Evolutionary conservation across 2,797 vertebrate genomes (phyloP), one percentile per base, ranked within the genome.

Genomic region (Cephalopachus bancanus): DNA sequence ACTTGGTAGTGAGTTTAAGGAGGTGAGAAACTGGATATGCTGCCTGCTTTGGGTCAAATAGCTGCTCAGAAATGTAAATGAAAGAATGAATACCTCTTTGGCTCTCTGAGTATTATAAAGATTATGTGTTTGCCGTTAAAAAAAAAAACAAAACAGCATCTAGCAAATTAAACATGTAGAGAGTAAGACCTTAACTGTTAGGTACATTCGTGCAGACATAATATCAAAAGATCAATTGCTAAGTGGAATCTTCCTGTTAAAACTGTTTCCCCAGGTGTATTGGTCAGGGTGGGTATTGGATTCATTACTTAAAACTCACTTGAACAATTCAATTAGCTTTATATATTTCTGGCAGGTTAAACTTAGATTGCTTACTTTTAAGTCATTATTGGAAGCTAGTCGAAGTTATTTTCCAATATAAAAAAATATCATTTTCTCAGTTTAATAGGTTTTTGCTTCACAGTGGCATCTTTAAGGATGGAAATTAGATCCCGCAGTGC

Each of bases 351-450:
- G 87, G 22, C 20, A 80, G 16, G 14, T 95, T 89, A 83, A 51
- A n/a, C 24, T 91, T 84, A 64, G 62, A 49, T 83, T 95, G 74
- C 37, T 91, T 83, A 24, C 65, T 78, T 75, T 67, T 93, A 91
- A 96, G 33, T 93, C 91, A 33, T 71, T 72, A 76, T 75, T 96
- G 53, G 75, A 89, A 83, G 28, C 91, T 92, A 72, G 30, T 57
- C 22, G 95, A 65, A 88, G 24, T 83, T 93, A 67, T 67, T 93
- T 97, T 90, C 33, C n/a, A 81, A 28, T 78, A 30, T 67, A 28
- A 96, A 76, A 44, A 64, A 64, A 37, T 44, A 75, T 49, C 0
- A 20, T 89, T 89, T 89, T 84, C 62, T 83, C 91, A 87, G 69
- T 83, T 85, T 94, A 44, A 62, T 95, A 79, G 75, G 75, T 78